These are phyloP conservation scores for Tetraodon nigroviridis DNA, from an alignment of 2,113 vertebrate genomes.

Conservation along the genomic window DNA sequence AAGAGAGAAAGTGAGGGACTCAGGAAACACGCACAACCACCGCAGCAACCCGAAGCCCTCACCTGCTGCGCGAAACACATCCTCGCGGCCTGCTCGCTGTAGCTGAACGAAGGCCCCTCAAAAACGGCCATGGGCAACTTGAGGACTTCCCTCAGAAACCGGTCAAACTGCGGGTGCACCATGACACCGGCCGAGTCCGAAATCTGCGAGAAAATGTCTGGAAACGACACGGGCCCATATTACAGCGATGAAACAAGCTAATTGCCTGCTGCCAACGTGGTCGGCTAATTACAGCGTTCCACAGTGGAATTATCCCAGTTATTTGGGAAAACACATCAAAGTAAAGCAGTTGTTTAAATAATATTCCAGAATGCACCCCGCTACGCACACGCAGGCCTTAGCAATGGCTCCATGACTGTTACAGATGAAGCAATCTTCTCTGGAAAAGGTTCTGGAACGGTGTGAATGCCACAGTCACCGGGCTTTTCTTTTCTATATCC, in stretches of 20 bases:
- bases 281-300: slow-evolving; percentile 59
- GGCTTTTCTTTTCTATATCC: slow-evolving; percentile 15
- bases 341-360: slow-evolving; percentile 49
- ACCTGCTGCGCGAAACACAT: slow-evolving; percentile 95
- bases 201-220: slow-evolving; percentile 98
- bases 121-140: slow-evolving; percentile 95
- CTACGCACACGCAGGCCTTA: slow-evolving; percentile 12
- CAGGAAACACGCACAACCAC: slow-evolving; percentile 6
- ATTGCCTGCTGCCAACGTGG: slow-evolving; percentile 55
- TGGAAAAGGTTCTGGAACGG: too few species aligned
- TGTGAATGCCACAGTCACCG: too few species aligned
- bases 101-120: slow-evolving; percentile 96
- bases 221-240: slow-evolving; percentile 30
- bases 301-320: slow-evolving; percentile 62
- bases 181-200: slow-evolving; percentile 90
- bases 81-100: slow-evolving; percentile 91
- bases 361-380: slow-evolving; percentile 24
- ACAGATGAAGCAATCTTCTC: too few species aligned
- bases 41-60: slow-evolving; percentile 16
- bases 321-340: slow-evolving; percentile 65
- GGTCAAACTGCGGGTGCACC: slow-evolving; percentile 90
- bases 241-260: slow-evolving; percentile 50
- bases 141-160: slow-evolving; percentile 91
- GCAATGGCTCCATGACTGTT: slow-evolving; percentile 14
- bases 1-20: slow-evolving; percentile 10